Base-by-base conservation (phyloP, 2,113 vertebrate species). In the Hiodon tergisus region DNA sequence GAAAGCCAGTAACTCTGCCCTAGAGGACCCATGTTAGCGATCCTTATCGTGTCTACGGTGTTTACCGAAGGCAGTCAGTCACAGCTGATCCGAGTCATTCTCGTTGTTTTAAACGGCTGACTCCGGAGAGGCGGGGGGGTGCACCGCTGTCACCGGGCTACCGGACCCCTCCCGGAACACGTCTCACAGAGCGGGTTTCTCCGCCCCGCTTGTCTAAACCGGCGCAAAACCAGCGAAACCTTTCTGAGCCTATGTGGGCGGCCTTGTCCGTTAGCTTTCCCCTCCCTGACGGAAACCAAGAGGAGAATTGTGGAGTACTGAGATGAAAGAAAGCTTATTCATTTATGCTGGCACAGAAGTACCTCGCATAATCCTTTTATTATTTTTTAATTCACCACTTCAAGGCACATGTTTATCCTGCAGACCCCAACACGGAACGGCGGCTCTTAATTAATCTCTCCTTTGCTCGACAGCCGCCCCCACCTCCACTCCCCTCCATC, bases 401-500 rank as follows among this genome's bases (percentile, higher is more conserved):
- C 46, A 14, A 11, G 7, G 6, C 59, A 9, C 13, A 31, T 31
- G 13, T 11, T 14, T 11, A 14, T 60, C n/a, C 59, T 14, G 13
- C 59, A 60, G 59, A 60, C 10, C 4, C 10, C n/a, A 60, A 60
- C 7, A 60, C 10, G 61, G 61, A 31, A 31, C 61, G 31, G 61
- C 16, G 4, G 4, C 61, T 10, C n/a, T 46, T 31, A 3, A 5
- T 31, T 6, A 66, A 4, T 66, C 11, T 79, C 63, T 68, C 3
- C 17, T 66, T 60, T 48, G 75, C 53, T 52, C 47, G 67, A 31
- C 31, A 31, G 53, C 17, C 68, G 59, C 11, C 57, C 74, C 61
- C 76, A 51, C 16, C 47, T 14, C 46, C 74, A 6, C 17, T 10
- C 7, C 8, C 13, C 4, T 14, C 54, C 17, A 54, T 67, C 11